phyloP scores from a whole-genome alignment of 2,888 invertebrate species.

The Drosophila kokeensis region DNA sequence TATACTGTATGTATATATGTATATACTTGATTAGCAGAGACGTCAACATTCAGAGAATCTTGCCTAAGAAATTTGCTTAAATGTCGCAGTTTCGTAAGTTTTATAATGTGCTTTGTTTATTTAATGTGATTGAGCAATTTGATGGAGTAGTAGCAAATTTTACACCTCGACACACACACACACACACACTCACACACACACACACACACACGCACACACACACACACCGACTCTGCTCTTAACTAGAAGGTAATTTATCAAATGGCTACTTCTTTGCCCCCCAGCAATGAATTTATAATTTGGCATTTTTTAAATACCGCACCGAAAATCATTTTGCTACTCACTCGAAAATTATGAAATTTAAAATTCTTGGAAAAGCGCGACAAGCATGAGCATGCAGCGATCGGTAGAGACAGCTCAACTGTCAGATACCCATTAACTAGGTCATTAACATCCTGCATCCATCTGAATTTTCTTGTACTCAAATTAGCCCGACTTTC shows the following conservation, averaged over 20 bases:
- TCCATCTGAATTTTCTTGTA: not conserved
- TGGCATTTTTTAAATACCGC: conserved; percentile 10
- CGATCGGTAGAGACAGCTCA: not conserved
- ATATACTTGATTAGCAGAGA: not conserved
- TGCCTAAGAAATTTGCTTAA: not conserved
- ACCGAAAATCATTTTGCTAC: conserved; percentile 5
- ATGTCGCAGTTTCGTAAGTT: not conserved
- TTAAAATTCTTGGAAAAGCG: conserved; percentile 5
- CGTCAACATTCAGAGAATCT: not conserved
- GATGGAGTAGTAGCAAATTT: not conserved
- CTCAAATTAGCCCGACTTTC: not conserved
- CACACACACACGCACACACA: not conserved
- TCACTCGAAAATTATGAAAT: conserved; percentile 15
- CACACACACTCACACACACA: not conserved
- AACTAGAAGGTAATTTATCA: conserved; percentile 16
- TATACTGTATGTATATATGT: not conserved
- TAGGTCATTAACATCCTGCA: not conserved
- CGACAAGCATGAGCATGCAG: not conserved
- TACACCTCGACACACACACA: conserved; percentile 2
- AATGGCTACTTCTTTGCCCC: not conserved
- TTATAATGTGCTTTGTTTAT: not conserved
- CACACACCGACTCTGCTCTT: not conserved
- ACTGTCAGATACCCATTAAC: not conserved
- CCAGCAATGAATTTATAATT: conserved; percentile 11
- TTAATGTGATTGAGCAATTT: conserved; percentile 11